Evolutionary conservation across 1,140 invertebrate genomes (phyloP).

Genomic region (Asbolus verrucosus): DNA sequence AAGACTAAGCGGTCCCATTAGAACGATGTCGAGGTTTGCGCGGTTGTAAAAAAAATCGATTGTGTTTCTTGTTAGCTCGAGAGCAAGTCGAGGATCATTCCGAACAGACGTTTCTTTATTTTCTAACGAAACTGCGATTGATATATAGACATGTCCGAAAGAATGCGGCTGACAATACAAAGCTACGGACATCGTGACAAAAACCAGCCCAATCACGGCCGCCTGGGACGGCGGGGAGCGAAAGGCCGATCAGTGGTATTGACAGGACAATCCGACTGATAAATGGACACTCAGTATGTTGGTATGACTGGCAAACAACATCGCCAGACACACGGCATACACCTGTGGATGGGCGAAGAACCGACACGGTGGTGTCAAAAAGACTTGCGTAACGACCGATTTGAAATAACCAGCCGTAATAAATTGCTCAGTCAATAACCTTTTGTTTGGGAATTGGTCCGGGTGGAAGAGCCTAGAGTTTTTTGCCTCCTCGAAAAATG

Average conservation of each 20-base stretch:
- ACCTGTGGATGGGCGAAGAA: slow-evolving; percentile 15
- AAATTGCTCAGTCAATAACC: slow-evolving; percentile 24
- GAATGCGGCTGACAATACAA: slow-evolving; percentile 52
- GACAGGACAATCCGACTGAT: slow-evolving; percentile 55
- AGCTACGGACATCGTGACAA: slow-evolving; percentile 51
- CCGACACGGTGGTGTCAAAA: slow-evolving; percentile 10
- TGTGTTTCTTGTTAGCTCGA: background rate
- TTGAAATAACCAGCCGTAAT: background rate
- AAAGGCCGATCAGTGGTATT: slow-evolving; percentile 48
- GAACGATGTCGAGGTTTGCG: background rate
- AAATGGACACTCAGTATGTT: slow-evolving; percentile 47
- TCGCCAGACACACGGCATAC: slow-evolving; percentile 25
- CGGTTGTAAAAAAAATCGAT: slow-evolving; percentile 32
- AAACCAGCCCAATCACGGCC: slow-evolving; percentile 55
- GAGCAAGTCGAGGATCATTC: slow-evolving; percentile 28
- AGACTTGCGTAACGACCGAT: slow-evolving; percentile 13
- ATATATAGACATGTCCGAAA: slow-evolving; percentile 52
- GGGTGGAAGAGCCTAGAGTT: background rate
- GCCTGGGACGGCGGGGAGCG: slow-evolving; percentile 32
- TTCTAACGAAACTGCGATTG: slow-evolving; percentile 40
- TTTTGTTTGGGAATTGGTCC: slow-evolving; percentile 16
- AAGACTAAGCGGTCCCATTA: background rate
- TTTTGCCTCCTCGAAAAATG: slow-evolving; percentile 17
- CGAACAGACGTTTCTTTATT: slow-evolving; percentile 31
- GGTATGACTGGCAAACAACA: slow-evolving; percentile 50